Base-by-base conservation (phyloP, 1,140 invertebrate species). In the Lineus longissimus region DNA sequence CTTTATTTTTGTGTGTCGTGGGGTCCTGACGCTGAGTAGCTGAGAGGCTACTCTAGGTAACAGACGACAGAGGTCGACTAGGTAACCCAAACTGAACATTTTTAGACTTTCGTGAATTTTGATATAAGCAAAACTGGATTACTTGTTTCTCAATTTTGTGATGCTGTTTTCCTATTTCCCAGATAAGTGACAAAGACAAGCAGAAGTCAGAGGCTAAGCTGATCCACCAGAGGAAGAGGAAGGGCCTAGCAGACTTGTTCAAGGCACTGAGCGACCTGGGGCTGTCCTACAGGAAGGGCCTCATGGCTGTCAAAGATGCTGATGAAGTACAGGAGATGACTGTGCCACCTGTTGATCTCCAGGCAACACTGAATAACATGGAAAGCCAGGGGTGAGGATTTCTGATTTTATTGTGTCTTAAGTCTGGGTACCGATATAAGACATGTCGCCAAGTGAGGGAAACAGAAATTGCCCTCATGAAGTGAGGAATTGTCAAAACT, bases 171-270 rank as follows among this genome's bases (percentile, higher is more conserved):
- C 59, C 59, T 68, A 41, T 63, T 45, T 55, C 59, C 43, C 47
- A 89, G 85, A 81, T 85, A 77, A 68, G 72, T 82, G 78, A 86
- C 83, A 72, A 91, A 88, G 84, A 86, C 79, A 69, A 94, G 88
- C 92, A 93, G 78, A 90, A 87, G 70, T 87, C 88, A 2, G 87
- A 90, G 77, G 90, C 91, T 0, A 77, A 80, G 66, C 69, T 78
- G 75, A 89, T 95, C 40, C 84, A 94, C 0, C 88, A 91, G 67
- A 88, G 91, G 68, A 95, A 95, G 77, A 87, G 90, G 31, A 88
- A 91, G 79, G 88, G 88, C 4, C 76, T 97, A 0, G 86, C 89
- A 0, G 91, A 95, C 82, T 83, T 95, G 25, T 96, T 95, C 73
- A 91, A 91, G 73, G 83, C 84, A 15, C 80, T 97, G 0, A 79